Evolutionary conservation across 2,888 invertebrate genomes (phyloP).

Genomic region (Dichetophora obliterata): DNA sequence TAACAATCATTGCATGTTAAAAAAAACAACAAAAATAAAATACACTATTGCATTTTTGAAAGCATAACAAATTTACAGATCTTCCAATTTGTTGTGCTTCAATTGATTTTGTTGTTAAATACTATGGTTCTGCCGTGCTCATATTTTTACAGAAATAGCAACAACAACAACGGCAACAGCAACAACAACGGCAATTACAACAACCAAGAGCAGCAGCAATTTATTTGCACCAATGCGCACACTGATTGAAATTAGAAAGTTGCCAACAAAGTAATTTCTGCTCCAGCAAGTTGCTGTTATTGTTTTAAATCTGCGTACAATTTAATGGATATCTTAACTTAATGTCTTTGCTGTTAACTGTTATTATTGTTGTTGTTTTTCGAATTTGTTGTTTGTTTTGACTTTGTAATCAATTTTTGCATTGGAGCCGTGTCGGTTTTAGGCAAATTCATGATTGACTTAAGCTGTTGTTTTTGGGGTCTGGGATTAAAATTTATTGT

Average conservation of each 20-base stretch:
- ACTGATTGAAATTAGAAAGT: conserved; percentile 24
- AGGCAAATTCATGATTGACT: neutral
- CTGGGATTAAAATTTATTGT: no score
- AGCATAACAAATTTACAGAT: conserved; percentile 6
- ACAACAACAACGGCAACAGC: conserved; percentile 2
- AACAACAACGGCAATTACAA: neutral
- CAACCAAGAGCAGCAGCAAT: conserved; percentile 2
- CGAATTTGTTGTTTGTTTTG: neutral
- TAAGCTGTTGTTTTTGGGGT: neutral
- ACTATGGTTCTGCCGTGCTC: no score
- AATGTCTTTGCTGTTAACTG: neutral
- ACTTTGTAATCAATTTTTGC: neutral
- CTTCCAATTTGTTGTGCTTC: conserved; percentile 9
- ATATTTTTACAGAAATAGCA: no score
- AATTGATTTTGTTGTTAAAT: conserved; percentile 7
- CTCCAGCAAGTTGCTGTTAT: neutral
- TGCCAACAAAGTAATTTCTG: conserved; percentile 8
- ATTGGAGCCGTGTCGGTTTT: neutral
- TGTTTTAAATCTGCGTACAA: neutral
- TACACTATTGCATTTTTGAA: neutral
- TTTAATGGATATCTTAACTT: neutral
- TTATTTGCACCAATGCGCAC: conserved; percentile 9
- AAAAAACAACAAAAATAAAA: neutral
- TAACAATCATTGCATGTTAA: neutral
- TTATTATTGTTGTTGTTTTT: neutral